phyloP scores from a whole-genome alignment of 2,113 vertebrate genomes.

The Pteronura brasiliensis region DNA sequence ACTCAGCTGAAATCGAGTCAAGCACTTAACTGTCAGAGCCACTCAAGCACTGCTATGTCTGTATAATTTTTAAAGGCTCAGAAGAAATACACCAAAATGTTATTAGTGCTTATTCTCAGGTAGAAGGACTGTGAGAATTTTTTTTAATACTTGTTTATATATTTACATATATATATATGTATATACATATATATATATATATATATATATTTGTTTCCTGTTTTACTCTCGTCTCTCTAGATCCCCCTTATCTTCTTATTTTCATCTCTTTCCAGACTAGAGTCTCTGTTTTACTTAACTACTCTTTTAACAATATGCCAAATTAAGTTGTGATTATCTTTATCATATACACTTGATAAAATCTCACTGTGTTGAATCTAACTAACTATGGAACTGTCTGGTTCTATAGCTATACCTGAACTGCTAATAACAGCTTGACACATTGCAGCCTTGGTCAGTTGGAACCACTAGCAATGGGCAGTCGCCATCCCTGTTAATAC shows the following conservation, averaged over 20 bases:
- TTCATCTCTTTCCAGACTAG: background rate
- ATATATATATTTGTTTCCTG: background rate
- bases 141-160: background rate
- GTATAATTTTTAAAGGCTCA: background rate
- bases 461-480: background rate
- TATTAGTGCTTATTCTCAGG: background rate
- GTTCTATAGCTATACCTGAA: background rate
- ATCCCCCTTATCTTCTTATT: background rate
- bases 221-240: background rate
- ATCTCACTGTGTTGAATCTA: background rate
- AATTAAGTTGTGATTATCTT: background rate
- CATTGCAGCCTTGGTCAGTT: background rate
- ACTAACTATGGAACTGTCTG: background rate
- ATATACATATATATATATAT: background rate
- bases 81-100: background rate
- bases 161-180: background rate
- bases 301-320: background rate
- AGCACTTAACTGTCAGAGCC: background rate
- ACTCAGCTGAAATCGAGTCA: background rate
- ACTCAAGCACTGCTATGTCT: background rate
- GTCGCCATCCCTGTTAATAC: background rate
- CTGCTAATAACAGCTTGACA: background rate
- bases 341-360: background rate
- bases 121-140: background rate
- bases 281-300: background rate